Evolutionary conservation across 2,113 vertebrate species (phyloP).

Genomic region (Synodontis membranacea): DNA sequence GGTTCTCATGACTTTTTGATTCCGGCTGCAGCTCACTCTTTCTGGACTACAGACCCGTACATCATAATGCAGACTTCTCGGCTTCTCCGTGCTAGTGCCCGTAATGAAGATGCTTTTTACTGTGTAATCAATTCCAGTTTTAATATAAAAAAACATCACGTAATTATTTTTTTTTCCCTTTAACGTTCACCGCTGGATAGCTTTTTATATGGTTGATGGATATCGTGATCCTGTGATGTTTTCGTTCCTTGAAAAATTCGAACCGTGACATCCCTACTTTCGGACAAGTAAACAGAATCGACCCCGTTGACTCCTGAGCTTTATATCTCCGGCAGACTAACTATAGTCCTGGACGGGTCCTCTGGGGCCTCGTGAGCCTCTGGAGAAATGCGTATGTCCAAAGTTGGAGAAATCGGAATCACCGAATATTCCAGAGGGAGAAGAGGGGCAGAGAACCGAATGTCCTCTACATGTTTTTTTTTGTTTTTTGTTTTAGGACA

Average conservation of each 20-base stretch:
- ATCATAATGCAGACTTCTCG: not conserved
- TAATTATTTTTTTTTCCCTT: conserved; percentile 1
- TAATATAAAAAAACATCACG: not conserved
- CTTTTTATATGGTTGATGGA: not conserved
- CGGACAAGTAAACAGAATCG: not conserved
- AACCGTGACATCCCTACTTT: not conserved
- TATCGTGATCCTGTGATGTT: not conserved
- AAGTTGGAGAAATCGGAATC: conserved; percentile 20
- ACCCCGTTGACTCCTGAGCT: not conserved
- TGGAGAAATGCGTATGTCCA: not conserved
- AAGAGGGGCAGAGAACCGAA: not conserved
- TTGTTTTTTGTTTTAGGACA: not conserved
- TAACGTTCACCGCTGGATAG: not conserved
- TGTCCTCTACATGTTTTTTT: not conserved
- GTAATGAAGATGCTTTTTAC: not conserved
- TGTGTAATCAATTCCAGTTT: not conserved
- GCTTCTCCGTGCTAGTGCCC: not conserved
- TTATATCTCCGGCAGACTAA: not conserved
- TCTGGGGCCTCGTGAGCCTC: not conserved
- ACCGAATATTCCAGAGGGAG: not conserved
- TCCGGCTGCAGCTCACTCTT: not conserved
- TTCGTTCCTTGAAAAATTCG: not conserved
- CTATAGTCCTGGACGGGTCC: conserved; percentile 4
- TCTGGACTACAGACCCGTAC: not conserved
- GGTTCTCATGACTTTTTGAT: not conserved